Evolutionary conservation across 2,888 invertebrate genomes (phyloP).

Genomic region (Scaptomyza parva): DNA sequence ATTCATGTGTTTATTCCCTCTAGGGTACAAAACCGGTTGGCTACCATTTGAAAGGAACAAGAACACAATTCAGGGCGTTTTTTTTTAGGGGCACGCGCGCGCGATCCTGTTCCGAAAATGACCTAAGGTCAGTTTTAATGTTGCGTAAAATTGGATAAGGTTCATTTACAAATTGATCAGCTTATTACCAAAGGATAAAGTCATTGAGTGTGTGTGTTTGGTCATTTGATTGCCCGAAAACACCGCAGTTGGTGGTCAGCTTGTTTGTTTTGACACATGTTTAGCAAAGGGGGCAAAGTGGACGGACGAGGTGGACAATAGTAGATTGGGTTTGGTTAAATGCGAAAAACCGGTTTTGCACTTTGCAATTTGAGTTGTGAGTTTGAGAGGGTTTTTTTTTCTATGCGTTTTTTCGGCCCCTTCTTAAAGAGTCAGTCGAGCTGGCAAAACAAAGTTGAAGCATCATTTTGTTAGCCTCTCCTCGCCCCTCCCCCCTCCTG

Average conservation of each 20-base stretch:
- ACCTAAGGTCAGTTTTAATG: slow-evolving; percentile 74
- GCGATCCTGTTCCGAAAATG: slow-evolving; percentile 50
- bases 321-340: slow-evolving; percentile 19
- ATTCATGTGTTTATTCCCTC: slow-evolving; percentile 4
- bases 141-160: slow-evolving; percentile 63
- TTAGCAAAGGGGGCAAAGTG: slow-evolving; percentile 27
- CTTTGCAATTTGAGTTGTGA: slow-evolving; percentile 5
- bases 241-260: slow-evolving; percentile 63
- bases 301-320: slow-evolving; percentile 30
- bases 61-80: slow-evolving; percentile 13
- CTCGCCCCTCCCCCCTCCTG: neutral
- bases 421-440: slow-evolving; percentile 5
- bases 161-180: slow-evolving; percentile 63
- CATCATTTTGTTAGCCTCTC: slow-evolving; percentile 24
- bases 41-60: neutral
- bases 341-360: slow-evolving; percentile 41
- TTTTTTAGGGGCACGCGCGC: slow-evolving; percentile 42
- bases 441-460: slow-evolving; percentile 42
- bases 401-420: neutral
- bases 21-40: slow-evolving; percentile 58
- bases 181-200: slow-evolving; percentile 23
- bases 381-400: neutral
- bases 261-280: slow-evolving; percentile 48
- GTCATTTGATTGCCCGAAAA: slow-evolving; percentile 42
- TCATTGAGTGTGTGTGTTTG: slow-evolving; percentile 51